Evolutionary conservation across 2,888 invertebrate species (phyloP), one percentile per base, ranked within the genome.

Genomic region (Diaprepes abbreviatus): DNA sequence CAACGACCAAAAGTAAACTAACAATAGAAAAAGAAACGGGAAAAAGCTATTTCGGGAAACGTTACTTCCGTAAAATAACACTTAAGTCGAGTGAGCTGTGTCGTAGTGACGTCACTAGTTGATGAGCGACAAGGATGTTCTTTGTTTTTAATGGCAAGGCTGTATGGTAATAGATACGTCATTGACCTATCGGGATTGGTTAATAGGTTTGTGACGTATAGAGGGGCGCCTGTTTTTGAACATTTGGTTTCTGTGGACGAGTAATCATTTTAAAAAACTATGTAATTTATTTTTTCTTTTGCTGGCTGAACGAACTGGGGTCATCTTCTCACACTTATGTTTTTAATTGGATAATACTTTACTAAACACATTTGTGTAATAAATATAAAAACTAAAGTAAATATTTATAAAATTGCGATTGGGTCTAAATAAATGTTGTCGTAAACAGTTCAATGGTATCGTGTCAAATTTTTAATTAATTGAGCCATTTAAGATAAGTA

Each of bases 21-120:
- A 21, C 36, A 57, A 57, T 28, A 28, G 31, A 45, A 59, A 45
- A 59, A 59, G 45, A 45, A 45, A 45, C 43, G 45, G 45, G 43
- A 59, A 45, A 58, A 59, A 19, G 45, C 45, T 45, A 45, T 59
- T 59, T 59, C 16, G 59, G 59, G 28, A 59, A 59, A 59, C 28
- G 59, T 10, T n/a, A 45, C 45, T 59, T 59, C 59, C 59, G 48
- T 48, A 48, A 28, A 48, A 48, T 48, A 48, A 14, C 48, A 48
- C 48, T 48, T 48, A 48, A 28, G 48, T 24, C 48, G 24, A 48
- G 48, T 48, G 48, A 48, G 19, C 48, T 28, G 12, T 48, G 28
- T 1, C 24, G 24, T 24, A 6, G n/a, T 48, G 48, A 48, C 48
- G 48, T 48, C 24, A 48, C 48, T 7, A 48, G 48, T 24, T 14